These are phyloP conservation scores for Phyllotis vaccarum DNA, from an alignment of 2,797 vertebrate species.

Conservation along the genomic window DNA sequence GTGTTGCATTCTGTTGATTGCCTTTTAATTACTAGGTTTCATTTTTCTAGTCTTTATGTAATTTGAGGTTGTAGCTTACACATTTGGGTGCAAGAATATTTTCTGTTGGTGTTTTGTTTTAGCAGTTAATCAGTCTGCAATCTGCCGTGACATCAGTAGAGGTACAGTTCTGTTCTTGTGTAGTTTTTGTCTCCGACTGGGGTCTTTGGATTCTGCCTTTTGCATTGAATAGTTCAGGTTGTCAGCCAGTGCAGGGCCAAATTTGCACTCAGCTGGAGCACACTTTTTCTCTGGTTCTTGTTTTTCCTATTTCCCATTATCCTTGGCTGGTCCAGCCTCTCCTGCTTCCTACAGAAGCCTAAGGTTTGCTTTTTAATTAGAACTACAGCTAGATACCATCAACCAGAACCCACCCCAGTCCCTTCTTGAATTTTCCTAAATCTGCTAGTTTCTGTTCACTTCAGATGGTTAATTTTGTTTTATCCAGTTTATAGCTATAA, in stretches of 20 bases:
- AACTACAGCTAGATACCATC: not conserved
- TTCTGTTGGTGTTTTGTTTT: not conserved
- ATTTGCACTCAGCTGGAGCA: not conserved
- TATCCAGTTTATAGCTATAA: not conserved
- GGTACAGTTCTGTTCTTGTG: not conserved
- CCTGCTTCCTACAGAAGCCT: slow-evolving; percentile 18
- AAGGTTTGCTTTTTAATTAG: slow-evolving; percentile 8
- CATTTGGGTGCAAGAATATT: not conserved
- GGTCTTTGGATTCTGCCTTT: slow-evolving; percentile 3
- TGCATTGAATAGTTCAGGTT: not conserved
- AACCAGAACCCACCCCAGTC: not conserved
- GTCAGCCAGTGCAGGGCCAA: not conserved
- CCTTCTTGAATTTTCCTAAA: slow-evolving; percentile 3
- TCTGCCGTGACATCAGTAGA: not conserved
- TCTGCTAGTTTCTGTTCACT: slow-evolving; percentile 33
- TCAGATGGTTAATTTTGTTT: slow-evolving; percentile 42
- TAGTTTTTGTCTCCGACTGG: not conserved
- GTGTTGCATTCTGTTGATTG: not conserved
- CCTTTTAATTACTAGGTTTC: not conserved
- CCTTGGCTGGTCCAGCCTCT: not conserved
- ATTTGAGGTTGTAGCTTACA: not conserved
- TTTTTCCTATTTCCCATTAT: not conserved
- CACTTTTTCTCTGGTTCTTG: not conserved
- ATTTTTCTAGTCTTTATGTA: slow-evolving; percentile 15
- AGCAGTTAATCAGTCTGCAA: not conserved